Evolutionary conservation across 23 tunicate genomes (phyloP).

Genomic region (Oikopleura vanhoeffeni): DNA sequence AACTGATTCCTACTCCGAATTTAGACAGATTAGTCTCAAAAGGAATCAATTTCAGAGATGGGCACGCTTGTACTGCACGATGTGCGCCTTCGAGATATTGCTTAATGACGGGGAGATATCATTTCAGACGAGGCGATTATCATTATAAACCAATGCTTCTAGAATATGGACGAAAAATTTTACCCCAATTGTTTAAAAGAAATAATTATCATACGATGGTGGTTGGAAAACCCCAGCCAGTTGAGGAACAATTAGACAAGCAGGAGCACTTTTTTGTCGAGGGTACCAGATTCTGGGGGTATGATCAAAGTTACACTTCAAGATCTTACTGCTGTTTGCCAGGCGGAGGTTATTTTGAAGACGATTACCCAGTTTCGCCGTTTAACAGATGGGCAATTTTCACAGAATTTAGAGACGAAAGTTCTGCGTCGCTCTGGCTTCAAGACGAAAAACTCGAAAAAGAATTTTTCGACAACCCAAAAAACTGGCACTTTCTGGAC

Average conservation of each 20-base stretch:
- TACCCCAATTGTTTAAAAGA: not conserved
- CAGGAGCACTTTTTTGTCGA: not conserved
- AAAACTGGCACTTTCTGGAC: conserved; percentile 4
- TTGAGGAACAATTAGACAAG: not conserved
- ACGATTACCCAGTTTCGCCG: not conserved
- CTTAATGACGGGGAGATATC: not conserved
- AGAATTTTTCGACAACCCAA: not conserved
- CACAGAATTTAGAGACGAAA: conserved; percentile 3
- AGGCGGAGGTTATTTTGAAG: not conserved
- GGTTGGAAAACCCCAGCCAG: conserved; percentile 12
- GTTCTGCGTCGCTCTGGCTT: not conserved
- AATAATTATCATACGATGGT: conserved; percentile 14
- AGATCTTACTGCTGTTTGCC: not conserved
- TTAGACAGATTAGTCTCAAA: not conserved
- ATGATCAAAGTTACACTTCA: not conserved
- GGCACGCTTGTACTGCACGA: conserved; percentile 6
- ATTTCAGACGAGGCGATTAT: conserved; percentile 7
- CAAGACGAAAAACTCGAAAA: not conserved
- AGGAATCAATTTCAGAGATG: not conserved
- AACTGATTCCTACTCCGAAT: conserved; percentile 7
- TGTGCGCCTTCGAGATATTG: conserved; percentile 7
- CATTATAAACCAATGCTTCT: conserved; percentile 2
- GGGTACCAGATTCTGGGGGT: conserved; percentile 7
- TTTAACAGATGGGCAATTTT: conserved; percentile 2
- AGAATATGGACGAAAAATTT: conserved; percentile 9